These are phyloP conservation scores for Drosophila vallismaia DNA, from an alignment of 2,888 invertebrate genomes.

Conservation along the genomic window DNA sequence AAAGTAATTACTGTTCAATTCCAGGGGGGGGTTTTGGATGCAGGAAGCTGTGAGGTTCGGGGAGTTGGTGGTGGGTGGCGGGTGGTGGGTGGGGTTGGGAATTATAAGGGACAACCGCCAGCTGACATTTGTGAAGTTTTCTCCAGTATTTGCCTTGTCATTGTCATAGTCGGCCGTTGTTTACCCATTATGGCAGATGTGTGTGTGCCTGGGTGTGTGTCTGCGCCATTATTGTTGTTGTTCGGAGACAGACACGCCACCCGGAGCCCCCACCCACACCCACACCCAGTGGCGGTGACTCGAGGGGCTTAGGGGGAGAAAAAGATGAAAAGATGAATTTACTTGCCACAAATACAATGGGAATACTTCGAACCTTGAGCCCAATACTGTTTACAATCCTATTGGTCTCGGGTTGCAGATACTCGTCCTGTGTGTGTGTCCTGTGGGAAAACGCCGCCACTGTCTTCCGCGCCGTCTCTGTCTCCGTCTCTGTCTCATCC, in stretches of 20 bases:
- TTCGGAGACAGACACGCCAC: neutral
- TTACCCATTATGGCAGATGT: constrained; percentile 65
- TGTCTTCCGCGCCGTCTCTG: neutral
- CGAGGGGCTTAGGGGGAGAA: neutral
- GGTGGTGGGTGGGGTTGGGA: constrained; percentile 3
- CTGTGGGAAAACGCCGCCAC: neutral
- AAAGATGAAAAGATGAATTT: too few species aligned
- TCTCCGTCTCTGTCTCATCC: constrained; percentile 39
- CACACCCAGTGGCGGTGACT: neutral
- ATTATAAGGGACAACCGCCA: constrained; percentile 33
- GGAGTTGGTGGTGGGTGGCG: too few species aligned
- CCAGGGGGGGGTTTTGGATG: constrained; percentile 31
- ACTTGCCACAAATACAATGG: neutral
- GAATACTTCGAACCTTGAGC: neutral
- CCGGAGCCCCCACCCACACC: neutral
- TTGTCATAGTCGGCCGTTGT: constrained; percentile 56
- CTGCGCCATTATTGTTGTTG: constrained; percentile 11
- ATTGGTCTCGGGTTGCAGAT: neutral
- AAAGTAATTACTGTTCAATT: constrained; percentile 70
- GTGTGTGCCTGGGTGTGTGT: constrained; percentile 11
- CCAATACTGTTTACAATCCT: neutral
- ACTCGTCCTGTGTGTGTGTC: neutral
- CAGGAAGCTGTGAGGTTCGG: too few species aligned
- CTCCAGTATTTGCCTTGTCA: constrained; percentile 65
- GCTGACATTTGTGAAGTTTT: constrained; percentile 44